Evolutionary conservation across 2,888 invertebrate genomes (phyloP), one percentile per base, ranked within the genome.

Genomic region (Brachypalpus laphriformis): DNA sequence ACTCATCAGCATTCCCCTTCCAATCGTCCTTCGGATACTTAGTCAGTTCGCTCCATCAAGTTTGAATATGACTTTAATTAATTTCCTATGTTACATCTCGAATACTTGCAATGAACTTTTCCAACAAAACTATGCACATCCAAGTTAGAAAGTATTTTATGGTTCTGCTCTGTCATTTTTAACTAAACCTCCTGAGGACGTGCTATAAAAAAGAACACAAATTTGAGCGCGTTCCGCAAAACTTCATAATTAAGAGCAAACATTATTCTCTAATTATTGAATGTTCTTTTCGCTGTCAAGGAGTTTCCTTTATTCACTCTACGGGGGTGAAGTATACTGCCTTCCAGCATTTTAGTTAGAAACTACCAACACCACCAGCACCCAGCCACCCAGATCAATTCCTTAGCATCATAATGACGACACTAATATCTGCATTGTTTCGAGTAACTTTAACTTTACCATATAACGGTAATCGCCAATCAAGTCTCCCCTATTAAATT

Each of bases 401-500:
- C n/a, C 42, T 45, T 11, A 11, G 8, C 47, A 54, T 28, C 70
- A 37, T 71, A 56, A 70, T 40, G 47, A 59, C 20, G 20, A 65
- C 40, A 61, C 59, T 56, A 22, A 51, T 66, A 66, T 72, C 54
- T 56, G 45, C 66, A 82, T 68, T 83, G 78, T 78, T 74, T 56
- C 49, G 34, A 65, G 57, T 28, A 63, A 76, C 66, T 76, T 57
- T 40, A 63, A 56, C 31, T 70, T 63, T 82, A 20, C 42, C 70
- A 63, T 49, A 54, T 63, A 75, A 56, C 80, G 75, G 59, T 81
- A 85, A 85, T 80, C 85, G 81, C 81, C 81, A 85, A 85, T 85
- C 85, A 85, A 66, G 81, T 51, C 54, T 66, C 20, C 49, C 47
- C 71, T 59, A 76, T 80, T 68, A 81, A 56, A 85, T 76, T 54